A percentile compares a stretch with the other conserved stretches of the same genome.
Evolutionary conservation across 2,113 vertebrate genomes (phyloP).

Genomic region (Pedetes capensis): DNA sequence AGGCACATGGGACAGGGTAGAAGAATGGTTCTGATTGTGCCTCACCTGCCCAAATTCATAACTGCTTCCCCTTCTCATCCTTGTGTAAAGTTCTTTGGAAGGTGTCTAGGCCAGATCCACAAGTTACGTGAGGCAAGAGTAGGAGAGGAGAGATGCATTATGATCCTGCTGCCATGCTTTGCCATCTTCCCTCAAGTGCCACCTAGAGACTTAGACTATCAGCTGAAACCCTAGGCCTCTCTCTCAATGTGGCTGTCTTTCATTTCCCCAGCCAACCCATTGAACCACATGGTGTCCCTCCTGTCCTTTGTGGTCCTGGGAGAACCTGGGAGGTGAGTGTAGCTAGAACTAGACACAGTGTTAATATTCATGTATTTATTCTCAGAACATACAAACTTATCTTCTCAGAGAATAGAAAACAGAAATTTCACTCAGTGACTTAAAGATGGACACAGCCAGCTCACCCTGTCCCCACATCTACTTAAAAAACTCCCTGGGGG

Average conservation of each 20-base stretch:
- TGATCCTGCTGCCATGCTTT: accelerated
- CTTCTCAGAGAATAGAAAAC: conserved; percentile 77
- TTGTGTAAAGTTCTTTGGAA: background rate
- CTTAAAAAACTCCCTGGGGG: conserved; percentile 48
- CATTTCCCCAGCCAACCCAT: background rate
- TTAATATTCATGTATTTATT: conserved; percentile 70
- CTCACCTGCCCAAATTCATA: background rate
- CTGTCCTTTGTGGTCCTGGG: background rate
- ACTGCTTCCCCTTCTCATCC: background rate
- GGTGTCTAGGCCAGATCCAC: background rate
- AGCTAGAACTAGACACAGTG: background rate
- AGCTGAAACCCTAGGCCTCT: background rate
- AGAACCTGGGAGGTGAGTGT: background rate
- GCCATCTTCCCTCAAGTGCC: background rate
- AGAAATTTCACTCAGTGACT: conserved; percentile 70
- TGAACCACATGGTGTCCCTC: background rate
- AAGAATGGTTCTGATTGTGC: background rate
- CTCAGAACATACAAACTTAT: conserved; percentile 78
- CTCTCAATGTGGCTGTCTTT: background rate
- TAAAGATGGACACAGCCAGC: conserved; percentile 51
- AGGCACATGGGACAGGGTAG: background rate
- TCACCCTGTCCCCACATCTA: conserved; percentile 42
- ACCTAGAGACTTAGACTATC: background rate
- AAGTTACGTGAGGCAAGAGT: background rate
- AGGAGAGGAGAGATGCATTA: background rate